Conservation (phyloP, 2,888 invertebrate genomes). For the Lobophora halterata region DNA sequence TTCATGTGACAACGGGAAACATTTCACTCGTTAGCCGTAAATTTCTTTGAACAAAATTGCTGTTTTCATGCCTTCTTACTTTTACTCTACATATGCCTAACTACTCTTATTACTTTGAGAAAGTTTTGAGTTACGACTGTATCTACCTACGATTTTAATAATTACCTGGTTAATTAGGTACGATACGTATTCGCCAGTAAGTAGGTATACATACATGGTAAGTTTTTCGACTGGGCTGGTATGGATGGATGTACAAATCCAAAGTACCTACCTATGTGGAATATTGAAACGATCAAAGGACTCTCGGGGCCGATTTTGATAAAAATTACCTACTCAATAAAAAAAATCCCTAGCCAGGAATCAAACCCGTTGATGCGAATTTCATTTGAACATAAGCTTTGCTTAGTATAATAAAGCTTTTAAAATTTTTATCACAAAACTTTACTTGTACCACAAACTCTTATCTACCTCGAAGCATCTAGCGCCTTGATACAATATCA, state of each 20-base stretch:
- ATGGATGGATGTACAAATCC: too few relatives aligned
- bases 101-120: slow-evolving; percentile 3
- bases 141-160: not conserved
- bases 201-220: too few relatives aligned
- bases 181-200: not conserved
- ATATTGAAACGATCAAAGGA: too few relatives aligned
- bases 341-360: too few relatives aligned
- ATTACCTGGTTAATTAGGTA: not conserved
- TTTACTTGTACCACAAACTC: slow-evolving; percentile 12
- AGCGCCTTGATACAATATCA: slow-evolving; percentile 17
- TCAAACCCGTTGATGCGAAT: too few relatives aligned
- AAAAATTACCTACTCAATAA: too few relatives aligned
- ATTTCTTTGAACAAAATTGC: slow-evolving; percentile 10
- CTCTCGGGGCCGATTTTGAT: too few relatives aligned
- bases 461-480: slow-evolving; percentile 6
- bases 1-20: slow-evolving; percentile 35
- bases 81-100: slow-evolving; percentile 8
- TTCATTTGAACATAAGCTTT: too few relatives aligned
- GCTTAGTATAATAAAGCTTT: too few relatives aligned
- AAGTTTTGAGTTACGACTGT: not conserved
- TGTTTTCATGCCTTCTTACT: slow-evolving; percentile 12
- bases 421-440: too few relatives aligned
- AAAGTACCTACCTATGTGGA: too few relatives aligned
- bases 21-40: slow-evolving; percentile 14
- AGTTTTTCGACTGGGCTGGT: too few relatives aligned